Base-by-base conservation (phyloP, 2,797 vertebrate genomes). In the Gallinago solitaria region DNA sequence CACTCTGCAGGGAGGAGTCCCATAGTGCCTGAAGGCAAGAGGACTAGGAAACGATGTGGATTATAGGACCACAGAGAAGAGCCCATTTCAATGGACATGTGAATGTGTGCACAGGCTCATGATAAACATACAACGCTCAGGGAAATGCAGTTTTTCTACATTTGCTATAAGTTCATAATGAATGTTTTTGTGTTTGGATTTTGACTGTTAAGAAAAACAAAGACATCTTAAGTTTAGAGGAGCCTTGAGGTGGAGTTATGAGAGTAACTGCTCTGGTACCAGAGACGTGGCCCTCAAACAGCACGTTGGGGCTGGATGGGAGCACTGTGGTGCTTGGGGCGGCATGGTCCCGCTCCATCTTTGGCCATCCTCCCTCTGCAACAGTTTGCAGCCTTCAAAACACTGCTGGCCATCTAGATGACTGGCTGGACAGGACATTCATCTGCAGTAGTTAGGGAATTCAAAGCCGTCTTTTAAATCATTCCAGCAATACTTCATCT, bases 381-480 rank as follows among this genome's bases (percentile, higher is more conserved):
- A 78, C 89, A 56, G 53, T 89, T 90, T 17, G 16, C 82, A 91
- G 91, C n/a, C 87, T n/a, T 90, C 30, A 6, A 90, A 93, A 82
- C 51, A 77, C 27, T 54, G 73, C 64, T 70, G 65, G 53, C 85
- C 18, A 23, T 75, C 51, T 33, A 73, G 64, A 54, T 3, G 11
- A 81, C 68, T 43, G 89, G 80, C 61, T 89, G 92, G 78, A 65
- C 71, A 51, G 57, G 90, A 74, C 7, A 1, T 93, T 80, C 2
- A 6, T 87, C 70, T 70, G 90, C 69, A 92, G 61, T 35, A 67
- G 74, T 94, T 65, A 96, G 74, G 59, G 95, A 80, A 90, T 86
- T 94, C 74, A 90, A 64, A 88, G 23, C 53, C 3, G 0, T 61
- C 85, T 78, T 90, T 89, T 91, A 80, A 87, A 80, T 91, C 64